Conservation (phyloP, 2,113 vertebrate species). For the Saiga tatarica region DNA sequence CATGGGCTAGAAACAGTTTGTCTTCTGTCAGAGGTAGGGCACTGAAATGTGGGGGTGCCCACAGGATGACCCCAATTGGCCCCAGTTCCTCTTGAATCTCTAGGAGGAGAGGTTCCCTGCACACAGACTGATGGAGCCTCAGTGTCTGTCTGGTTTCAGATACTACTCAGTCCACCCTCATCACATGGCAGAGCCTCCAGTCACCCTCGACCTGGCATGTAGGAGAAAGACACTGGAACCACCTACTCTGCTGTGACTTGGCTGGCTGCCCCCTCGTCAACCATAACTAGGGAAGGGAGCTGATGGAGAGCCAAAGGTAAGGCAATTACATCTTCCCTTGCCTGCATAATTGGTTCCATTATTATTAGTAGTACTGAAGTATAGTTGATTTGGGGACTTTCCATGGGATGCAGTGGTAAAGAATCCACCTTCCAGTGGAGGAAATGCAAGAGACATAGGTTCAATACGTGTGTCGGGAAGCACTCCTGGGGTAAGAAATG, state of each 20-base stretch:
- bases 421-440: background rate
- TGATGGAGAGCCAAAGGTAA: background rate
- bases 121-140: background rate
- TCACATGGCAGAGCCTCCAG: background rate
- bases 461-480: background rate
- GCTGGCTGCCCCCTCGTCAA: background rate
- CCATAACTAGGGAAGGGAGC: background rate
- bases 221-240: background rate
- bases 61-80: background rate
- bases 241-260: background rate
- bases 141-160: background rate
- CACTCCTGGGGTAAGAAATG: background rate
- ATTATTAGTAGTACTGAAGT: background rate
- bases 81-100: background rate
- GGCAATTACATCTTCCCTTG: background rate
- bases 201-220: accelerated
- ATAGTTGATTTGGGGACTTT: background rate
- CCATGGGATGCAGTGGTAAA: accelerated
- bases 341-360: background rate
- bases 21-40: background rate
- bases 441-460: accelerated
- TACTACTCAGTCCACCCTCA: background rate
- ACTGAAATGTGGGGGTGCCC: no score
- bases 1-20: background rate
- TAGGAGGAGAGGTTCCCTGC: background rate